phyloP scores from a whole-genome alignment of 2,797 vertebrate genomes.

The Lepidocolaptes lacrymiger region DNA sequence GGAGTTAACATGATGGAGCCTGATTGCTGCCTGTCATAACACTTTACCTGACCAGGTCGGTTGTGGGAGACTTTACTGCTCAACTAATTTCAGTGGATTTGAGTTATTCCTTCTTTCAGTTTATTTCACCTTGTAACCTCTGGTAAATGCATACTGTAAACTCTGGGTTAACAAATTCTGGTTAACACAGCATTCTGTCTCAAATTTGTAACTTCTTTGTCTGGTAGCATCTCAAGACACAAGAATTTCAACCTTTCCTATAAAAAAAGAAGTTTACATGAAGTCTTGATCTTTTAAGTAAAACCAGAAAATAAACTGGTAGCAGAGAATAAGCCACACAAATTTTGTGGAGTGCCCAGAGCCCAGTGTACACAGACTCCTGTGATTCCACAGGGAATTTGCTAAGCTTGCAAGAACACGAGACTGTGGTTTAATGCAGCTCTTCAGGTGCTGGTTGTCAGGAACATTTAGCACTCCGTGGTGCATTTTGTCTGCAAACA shows the following conservation, averaged over 20 bases:
- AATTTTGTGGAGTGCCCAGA: rapidly evolving
- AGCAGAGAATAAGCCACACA: rapidly evolving
- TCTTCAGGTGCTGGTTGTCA: rapidly evolving
- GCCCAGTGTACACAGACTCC: rapidly evolving
- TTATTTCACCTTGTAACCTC: no score
- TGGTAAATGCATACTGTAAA: neutral
- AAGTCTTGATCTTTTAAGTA: rapidly evolving
- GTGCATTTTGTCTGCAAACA: rapidly evolving
- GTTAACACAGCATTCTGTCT: rapidly evolving
- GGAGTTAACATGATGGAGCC: neutral
- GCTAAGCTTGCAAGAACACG: neutral
- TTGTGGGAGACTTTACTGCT: neutral
- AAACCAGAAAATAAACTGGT: rapidly evolving
- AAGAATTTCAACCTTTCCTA: neutral
- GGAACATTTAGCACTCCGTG: rapidly evolving
- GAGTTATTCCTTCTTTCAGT: neutral
- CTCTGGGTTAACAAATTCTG: neutral
- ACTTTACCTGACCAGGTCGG: neutral
- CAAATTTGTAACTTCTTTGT: neutral
- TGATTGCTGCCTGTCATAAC: neutral
- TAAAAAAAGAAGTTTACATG: rapidly evolving
- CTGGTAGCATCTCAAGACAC: neutral
- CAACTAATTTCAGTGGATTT: neutral
- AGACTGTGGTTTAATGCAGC: rapidly evolving
- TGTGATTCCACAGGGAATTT: rapidly evolving